A percentile compares a stretch with the other conserved stretches of the same genome.
Evolutionary conservation across 2,888 invertebrate species (phyloP).

Genomic region (Hirtodrosophila trivittata): DNA sequence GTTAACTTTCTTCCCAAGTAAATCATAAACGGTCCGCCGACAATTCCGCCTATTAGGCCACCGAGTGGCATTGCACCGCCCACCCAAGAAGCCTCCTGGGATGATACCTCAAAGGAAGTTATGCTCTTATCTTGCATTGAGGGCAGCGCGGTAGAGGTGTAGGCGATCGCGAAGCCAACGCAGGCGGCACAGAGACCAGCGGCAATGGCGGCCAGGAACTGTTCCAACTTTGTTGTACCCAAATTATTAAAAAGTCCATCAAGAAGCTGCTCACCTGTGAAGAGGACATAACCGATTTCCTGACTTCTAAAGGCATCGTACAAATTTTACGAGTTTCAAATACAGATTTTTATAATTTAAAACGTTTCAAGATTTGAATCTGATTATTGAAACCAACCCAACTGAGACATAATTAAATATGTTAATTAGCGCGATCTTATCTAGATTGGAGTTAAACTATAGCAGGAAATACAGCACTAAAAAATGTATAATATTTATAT

Average conservation of each 20-base stretch:
- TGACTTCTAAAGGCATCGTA: slow-evolving; percentile 3
- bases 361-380: too few relatives aligned
- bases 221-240: background rate
- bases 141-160: slow-evolving; percentile 30
- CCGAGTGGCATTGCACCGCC: slow-evolving; percentile 31
- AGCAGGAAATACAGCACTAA: too few relatives aligned
- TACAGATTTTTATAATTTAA: too few relatives aligned
- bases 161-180: slow-evolving; percentile 11
- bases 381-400: too few relatives aligned
- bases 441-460: too few relatives aligned
- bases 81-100: slow-evolving; percentile 28
- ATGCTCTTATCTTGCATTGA: slow-evolving; percentile 13
- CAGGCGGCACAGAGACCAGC: slow-evolving; percentile 5
- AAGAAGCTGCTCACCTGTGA: slow-evolving; percentile 15
- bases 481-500: too few relatives aligned
- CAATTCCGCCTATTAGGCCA: slow-evolving; percentile 6
- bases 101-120: slow-evolving; percentile 10
- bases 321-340: too few relatives aligned
- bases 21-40: slow-evolving; percentile 85
- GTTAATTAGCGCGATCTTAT: too few relatives aligned
- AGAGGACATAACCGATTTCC: background rate
- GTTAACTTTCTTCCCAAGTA: slow-evolving; percentile 88
- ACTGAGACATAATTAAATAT: too few relatives aligned
- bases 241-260: too few relatives aligned
- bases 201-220: slow-evolving; percentile 12